phyloP scores from a whole-genome alignment of 2,888 invertebrate genomes.

The Altica lythri region DNA sequence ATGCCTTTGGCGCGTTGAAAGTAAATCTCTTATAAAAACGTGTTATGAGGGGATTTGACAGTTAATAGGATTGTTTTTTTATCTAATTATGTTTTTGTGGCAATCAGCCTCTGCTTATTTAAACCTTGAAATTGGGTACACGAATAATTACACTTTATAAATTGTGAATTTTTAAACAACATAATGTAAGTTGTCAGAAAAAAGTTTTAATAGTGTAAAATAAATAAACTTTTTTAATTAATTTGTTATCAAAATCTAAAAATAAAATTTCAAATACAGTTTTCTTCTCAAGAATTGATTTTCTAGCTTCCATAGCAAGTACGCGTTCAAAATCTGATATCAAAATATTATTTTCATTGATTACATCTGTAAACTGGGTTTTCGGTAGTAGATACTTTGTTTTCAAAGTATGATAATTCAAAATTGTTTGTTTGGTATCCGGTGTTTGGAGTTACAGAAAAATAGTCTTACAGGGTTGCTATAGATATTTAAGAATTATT shows the following conservation, averaged over 20 bases:
- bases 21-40: conserved; percentile 26
- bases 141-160: too few species aligned
- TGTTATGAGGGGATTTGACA: conserved; percentile 13
- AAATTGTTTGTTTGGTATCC: not conserved
- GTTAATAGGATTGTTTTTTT: not conserved
- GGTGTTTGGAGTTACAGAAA: not conserved
- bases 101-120: too few species aligned
- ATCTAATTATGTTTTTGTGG: not conserved
- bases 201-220: too few species aligned
- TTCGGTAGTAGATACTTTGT: not conserved
- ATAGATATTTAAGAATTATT: too few species aligned
- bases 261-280: not conserved
- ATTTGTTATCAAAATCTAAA: not conserved
- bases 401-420: not conserved
- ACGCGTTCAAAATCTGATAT: not conserved
- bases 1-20: conserved; percentile 25
- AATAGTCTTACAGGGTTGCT: not conserved
- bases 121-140: too few species aligned
- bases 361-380: not conserved
- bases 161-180: too few species aligned
- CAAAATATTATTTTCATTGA: conserved; percentile 1
- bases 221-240: too few species aligned
- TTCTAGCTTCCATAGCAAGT: not conserved
- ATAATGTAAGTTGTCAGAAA: too few species aligned
- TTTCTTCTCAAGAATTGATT: not conserved